These are phyloP conservation scores for Volucella bombylans DNA, from an alignment of 2,888 invertebrate species.

Conservation along the genomic window DNA sequence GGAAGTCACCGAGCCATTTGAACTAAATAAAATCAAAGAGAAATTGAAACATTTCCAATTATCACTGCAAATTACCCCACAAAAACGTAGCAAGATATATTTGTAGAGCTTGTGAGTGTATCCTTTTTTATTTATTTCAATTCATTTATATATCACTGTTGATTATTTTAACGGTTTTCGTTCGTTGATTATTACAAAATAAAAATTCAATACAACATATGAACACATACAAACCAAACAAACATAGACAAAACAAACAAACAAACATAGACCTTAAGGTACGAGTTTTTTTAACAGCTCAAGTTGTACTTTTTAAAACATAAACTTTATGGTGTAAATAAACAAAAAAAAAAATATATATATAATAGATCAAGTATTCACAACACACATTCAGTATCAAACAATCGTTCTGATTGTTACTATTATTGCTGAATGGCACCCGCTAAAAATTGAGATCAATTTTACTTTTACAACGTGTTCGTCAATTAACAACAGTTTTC, in stretches of 20 bases:
- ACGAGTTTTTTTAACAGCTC: not conserved
- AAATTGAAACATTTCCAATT: too few relatives aligned
- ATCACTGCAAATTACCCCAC: too few relatives aligned
- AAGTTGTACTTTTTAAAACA: not conserved
- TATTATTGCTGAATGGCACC: not conserved
- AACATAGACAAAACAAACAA: not conserved
- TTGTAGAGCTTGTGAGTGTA: too few relatives aligned
- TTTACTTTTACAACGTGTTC: slow-evolving; percentile 24
- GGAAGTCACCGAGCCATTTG: too few relatives aligned
- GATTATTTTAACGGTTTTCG: too few relatives aligned
- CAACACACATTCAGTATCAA: slow-evolving; percentile 34
- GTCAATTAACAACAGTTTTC: slow-evolving; percentile 16
- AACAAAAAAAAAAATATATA: slow-evolving; percentile 15
- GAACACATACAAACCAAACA: too few relatives aligned
- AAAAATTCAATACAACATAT: too few relatives aligned
- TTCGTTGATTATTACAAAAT: too few relatives aligned
- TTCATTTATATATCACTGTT: too few relatives aligned
- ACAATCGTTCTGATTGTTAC: slow-evolving; percentile 2
- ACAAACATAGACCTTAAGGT: not conserved
- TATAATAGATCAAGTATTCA: slow-evolving; percentile 31
- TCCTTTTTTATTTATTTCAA: too few relatives aligned
- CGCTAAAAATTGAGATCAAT: slow-evolving; percentile 26
- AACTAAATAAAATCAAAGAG: too few relatives aligned
- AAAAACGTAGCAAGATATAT: too few relatives aligned
- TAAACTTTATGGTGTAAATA: not conserved